Base-by-base conservation (phyloP, 2,797 vertebrate species). In the Epinephelus malabaricus region DNA sequence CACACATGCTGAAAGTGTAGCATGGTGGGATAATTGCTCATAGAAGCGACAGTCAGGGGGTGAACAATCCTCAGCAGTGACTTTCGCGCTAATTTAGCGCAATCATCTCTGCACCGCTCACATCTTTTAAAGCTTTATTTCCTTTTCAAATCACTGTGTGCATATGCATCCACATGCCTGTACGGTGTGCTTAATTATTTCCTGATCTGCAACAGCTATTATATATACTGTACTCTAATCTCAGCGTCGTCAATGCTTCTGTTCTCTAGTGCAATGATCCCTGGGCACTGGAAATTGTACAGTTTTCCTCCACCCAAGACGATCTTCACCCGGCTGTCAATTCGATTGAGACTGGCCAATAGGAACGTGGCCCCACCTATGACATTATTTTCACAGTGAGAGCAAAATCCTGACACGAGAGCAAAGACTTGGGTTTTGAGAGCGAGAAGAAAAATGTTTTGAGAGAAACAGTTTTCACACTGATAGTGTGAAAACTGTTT, bases 31-130 rank as follows among this genome's bases (percentile, higher is more conserved):
- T 70, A 49, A 66, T 81, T 61, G 27, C 60, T 73, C 23, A 55
- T n/a, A 61, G 66, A 66, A 69, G 69, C 49, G 1, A 6, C 45
- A 1, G 46, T 27, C 54, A 17, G 68, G 47, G 81, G 3, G 23
- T 76, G 53, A 75, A 66, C 54, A 34, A 40, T 68, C 63, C 46
- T 54, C 14, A 38, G 13, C 12, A 53, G 21, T 76, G 53, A 50
- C 56, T 74, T 70, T 38, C 59, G 40, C 30, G 14, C 5, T 50
- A 21, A 64, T 80, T 72, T 53, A 67, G 11, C 11, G 51, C 21
- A 19, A 13, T 56, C 34, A 23, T 13, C 14, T 74, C 45, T 4
- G 49, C 18, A 71, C 13, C n/a, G 43, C 23, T 69, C 49, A 47
- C 46, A 47, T 47, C 40, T 19, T 18, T 51, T 68, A 19, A 75